Evolutionary conservation across 2,888 invertebrate species (phyloP).

Genomic region (Volucella bombylans): DNA sequence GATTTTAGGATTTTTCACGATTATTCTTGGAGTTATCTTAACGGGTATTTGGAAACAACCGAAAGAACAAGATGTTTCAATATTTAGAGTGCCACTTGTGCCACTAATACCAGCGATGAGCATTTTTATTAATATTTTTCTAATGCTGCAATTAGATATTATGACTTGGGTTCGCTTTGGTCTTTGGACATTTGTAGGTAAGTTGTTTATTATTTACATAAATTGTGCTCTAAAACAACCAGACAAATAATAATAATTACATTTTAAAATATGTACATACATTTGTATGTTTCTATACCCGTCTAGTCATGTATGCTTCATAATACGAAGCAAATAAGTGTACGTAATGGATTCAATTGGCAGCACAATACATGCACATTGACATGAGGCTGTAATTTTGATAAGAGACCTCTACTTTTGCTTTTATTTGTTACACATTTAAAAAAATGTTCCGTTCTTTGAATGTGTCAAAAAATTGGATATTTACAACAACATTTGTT

Average conservation of each 20-base stretch:
- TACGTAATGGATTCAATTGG: too few species aligned
- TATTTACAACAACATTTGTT: too few species aligned
- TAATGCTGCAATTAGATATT: constrained; percentile 90
- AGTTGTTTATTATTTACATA: constrained; percentile 76
- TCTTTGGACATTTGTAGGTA: constrained; percentile 92
- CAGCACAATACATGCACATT: too few species aligned
- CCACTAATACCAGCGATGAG: constrained; percentile 92
- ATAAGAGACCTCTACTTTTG: too few species aligned
- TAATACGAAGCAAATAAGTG: not conserved
- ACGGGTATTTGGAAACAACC: constrained; percentile 80
- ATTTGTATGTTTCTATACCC: not conserved
- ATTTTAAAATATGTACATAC: not conserved
- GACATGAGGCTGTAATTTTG: too few species aligned
- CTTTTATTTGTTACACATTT: too few species aligned
- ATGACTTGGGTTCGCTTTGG: constrained; percentile 92
- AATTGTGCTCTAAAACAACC: not conserved
- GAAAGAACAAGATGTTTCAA: constrained; percentile 76
- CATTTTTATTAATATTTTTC: constrained; percentile 91
- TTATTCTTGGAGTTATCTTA: constrained; percentile 76
- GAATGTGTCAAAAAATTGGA: too few species aligned
- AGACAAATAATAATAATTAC: not conserved
- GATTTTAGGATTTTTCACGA: constrained; percentile 75
- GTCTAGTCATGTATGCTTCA: not conserved
- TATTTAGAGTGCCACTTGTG: constrained; percentile 90
- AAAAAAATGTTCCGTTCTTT: too few species aligned